Evolutionary conservation across 1,140 invertebrate genomes (phyloP), one percentile per base, ranked within the genome.

Genomic region (Prorops nasuta): DNA sequence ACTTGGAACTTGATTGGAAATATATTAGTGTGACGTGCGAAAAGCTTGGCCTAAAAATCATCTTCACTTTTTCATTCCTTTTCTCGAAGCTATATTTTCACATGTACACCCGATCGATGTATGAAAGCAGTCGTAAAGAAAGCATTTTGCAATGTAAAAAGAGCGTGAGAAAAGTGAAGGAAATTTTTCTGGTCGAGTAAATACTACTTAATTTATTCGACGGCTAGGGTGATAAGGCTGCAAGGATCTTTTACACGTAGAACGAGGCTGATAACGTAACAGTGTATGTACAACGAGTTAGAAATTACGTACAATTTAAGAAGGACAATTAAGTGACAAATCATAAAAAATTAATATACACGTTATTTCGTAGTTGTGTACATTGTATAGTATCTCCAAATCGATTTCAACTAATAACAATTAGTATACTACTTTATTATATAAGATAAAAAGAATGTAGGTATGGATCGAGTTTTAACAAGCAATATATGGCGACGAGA

Each of bases 201-300:
- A n/a, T n/a, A n/a, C n/a, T n/a, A n/a, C n/a, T n/a, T n/a, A n/a
- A n/a, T n/a, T n/a, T n/a, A n/a, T n/a, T n/a, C n/a, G n/a, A n/a
- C n/a, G n/a, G n/a, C n/a, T n/a, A n/a, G n/a, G n/a, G 48, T 45
- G 49, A 46, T 50, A 54, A 58, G 54, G 53, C 20, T 44, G 54
- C 58, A 49, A 60, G 49, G 44, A 55, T 63, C 51, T 66, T 66
- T 62, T 69, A n/a, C 38, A 49, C 36, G 46, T 55, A 60, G 41
- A 18, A 16, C 55, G 47, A 49, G 43, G 62, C 56, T 51, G 56
- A 47, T 66, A 69, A 66, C 50, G 40, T 67, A 70, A 73, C 56
- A 53, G n/a, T n/a, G n/a, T n/a, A 71, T 71, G 71, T 75, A 74
- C 72, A 75, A 75, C 71, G 72, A 75, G 52, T 59, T 75, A 73